A percentile compares a stretch with the other conserved stretches of the same genome.
Evolutionary conservation across 2,113 vertebrate species (phyloP).

Genomic region (Leiothrix lutea): DNA sequence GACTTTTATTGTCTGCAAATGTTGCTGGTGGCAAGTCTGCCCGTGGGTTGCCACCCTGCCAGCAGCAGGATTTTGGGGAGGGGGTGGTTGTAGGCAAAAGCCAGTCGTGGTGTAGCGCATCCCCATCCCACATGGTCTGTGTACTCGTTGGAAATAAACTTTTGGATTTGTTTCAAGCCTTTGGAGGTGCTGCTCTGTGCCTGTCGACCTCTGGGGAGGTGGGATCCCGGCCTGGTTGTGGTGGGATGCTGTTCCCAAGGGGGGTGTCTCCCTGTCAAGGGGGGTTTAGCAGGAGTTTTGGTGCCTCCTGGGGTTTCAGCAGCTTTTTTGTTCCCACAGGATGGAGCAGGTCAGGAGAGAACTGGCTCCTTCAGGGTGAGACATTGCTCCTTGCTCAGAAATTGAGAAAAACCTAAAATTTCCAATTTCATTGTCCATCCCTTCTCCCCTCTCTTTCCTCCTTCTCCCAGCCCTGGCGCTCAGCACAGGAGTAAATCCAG

Average conservation of each 20-base stretch:
- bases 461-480: neutral
- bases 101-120: constrained; percentile 62
- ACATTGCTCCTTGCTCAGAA: neutral
- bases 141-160: constrained; percentile 79
- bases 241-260: neutral
- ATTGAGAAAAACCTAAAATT: neutral
- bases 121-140: constrained; percentile 68
- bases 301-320: neutral
- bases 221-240: accelerated
- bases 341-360: no score
- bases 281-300: neutral
- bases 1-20: neutral
- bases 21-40: neutral
- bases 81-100: neutral
- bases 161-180: constrained; percentile 70
- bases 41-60: neutral
- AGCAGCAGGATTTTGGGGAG: constrained; percentile 29
- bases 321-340: neutral
- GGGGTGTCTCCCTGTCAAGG: accelerated
- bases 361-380: accelerated
- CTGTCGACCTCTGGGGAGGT: accelerated
- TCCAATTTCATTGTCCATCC: neutral
- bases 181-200: neutral
- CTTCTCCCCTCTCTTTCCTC: neutral
- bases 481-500: neutral